phyloP scores from a whole-genome alignment of 2,888 invertebrate genomes.

The Nomada ruficornis region DNA sequence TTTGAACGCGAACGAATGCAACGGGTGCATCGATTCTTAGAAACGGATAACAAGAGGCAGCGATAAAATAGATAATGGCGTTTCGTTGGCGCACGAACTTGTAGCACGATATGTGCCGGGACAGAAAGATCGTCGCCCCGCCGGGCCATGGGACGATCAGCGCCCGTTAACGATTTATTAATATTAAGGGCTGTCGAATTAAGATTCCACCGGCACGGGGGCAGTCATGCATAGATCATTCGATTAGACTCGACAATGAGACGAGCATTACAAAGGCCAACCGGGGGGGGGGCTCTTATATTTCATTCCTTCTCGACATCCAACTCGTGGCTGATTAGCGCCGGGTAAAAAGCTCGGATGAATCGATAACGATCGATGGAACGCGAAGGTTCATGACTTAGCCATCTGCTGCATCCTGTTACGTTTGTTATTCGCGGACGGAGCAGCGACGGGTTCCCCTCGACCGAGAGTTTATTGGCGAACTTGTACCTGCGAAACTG shows the following conservation, averaged over 20 bases:
- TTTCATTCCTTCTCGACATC: slow-evolving; percentile 65
- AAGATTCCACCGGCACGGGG: slow-evolving; percentile 62
- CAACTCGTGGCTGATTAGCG: slow-evolving; percentile 70
- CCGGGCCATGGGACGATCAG: not conserved
- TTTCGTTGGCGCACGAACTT: slow-evolving; percentile 8
- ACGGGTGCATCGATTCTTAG: slow-evolving; percentile 3
- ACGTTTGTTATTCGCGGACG: slow-evolving; percentile 19
- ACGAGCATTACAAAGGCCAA: slow-evolving; percentile 45
- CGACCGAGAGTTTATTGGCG: not conserved
- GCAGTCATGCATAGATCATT: slow-evolving; percentile 69
- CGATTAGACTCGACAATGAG: slow-evolving; percentile 67
- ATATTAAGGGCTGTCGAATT: slow-evolving; percentile 67
- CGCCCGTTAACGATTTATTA: slow-evolving; percentile 59
- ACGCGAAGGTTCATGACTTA: slow-evolving; percentile 52
- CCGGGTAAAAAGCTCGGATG: slow-evolving; percentile 56
- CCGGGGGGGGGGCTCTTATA: slow-evolving; percentile 47
- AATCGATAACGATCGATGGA: slow-evolving; percentile 68
- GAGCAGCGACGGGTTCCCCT: not conserved
- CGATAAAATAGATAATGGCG: slow-evolving; percentile 24
- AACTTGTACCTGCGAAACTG: not conserved
- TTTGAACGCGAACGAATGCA: not conserved
- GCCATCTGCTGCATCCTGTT: slow-evolving; percentile 39
- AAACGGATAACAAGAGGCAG: slow-evolving; percentile 15
- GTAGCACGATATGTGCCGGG: not conserved
- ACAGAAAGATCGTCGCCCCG: slow-evolving; percentile 1